phyloP scores from a whole-genome alignment of 2,797 vertebrate genomes.

The Orientallactaga sibirica region DNA sequence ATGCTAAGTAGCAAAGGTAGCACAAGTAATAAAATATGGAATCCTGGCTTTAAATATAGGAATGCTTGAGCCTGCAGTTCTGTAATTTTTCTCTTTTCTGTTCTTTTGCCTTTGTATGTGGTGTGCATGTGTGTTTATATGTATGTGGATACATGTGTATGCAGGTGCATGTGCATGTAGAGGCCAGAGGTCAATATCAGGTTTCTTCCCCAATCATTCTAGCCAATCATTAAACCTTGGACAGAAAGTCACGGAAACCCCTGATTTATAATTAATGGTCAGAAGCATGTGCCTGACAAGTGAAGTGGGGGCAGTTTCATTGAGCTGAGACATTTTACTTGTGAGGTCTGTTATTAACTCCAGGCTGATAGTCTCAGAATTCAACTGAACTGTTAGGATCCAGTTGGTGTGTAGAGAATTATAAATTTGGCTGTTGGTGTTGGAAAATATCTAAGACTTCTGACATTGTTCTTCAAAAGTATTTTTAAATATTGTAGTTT shows the following conservation, averaged over 20 bases:
- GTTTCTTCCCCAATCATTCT: too few species aligned
- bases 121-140: too few species aligned
- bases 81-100: slow-evolving; percentile 20
- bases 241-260: too few species aligned
- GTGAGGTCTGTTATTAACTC: not conserved
- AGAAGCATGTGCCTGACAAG: too few species aligned
- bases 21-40: not conserved
- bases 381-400: not conserved
- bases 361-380: not conserved
- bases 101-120: not conserved
- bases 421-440: not conserved
- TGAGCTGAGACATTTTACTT: too few species aligned
- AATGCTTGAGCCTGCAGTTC: not conserved
- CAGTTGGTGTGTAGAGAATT: not conserved
- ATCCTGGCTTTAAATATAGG: slow-evolving; percentile 3
- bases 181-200: too few species aligned
- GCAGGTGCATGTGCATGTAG: too few species aligned
- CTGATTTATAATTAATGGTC: too few species aligned
- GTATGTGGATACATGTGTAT: too few species aligned
- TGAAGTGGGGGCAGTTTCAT: too few species aligned
- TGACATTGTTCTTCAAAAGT: not conserved
- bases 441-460: not conserved
- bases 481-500: not conserved
- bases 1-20: not conserved
- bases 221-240: too few species aligned